Evolutionary conservation across 2,888 invertebrate species (phyloP), one percentile per base, ranked within the genome.

Genomic region (Drosophila subquinaria): DNA sequence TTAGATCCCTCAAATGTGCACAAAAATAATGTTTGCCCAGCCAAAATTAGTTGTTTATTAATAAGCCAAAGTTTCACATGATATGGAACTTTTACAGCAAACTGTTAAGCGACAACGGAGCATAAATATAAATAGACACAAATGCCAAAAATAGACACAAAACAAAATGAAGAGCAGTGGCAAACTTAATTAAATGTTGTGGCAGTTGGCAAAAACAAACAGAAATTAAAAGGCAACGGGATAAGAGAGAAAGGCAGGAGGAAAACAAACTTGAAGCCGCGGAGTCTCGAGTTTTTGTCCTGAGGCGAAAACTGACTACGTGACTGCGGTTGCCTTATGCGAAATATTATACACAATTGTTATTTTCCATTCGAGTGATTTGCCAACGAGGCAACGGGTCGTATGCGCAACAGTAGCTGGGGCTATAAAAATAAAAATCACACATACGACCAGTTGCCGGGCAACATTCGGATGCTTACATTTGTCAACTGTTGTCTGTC

Each of bases 361-460:
- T 78, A 59, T 79, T 76, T 76, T 76, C 77, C 57, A 77, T 77
- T 73, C 73, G 42, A 64, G 36, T 69, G 62, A 51, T 50, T 64
- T 63, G 64, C 42, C 27, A 57, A 42, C 27, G 55, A 47, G 13
- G 11, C 40, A 40, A 57, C 35, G 36, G 59, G 47, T 47, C 57
- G 73, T 65, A 79, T 73, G 69, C 62, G 75, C 83, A 82, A 85
- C 83, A 86, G 75, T 65, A 27, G 55, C 50, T 50, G 33, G 2
- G 53, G 67, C 53, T 66, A 77, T 81, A 77, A 85, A 77, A 72
- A 77, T 81, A 77, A 85, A 75, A 72, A 79, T 81, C 85, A 74
- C 70, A 70, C 82, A 74, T 73, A 86, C 69, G 87, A 56, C 69
- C 56, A 76, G 61, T 72, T 55, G 55, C 42, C 50, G 50, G 50